Conservation (phyloP, 2,888 invertebrate genomes). For the Eilema caniola region DNA sequence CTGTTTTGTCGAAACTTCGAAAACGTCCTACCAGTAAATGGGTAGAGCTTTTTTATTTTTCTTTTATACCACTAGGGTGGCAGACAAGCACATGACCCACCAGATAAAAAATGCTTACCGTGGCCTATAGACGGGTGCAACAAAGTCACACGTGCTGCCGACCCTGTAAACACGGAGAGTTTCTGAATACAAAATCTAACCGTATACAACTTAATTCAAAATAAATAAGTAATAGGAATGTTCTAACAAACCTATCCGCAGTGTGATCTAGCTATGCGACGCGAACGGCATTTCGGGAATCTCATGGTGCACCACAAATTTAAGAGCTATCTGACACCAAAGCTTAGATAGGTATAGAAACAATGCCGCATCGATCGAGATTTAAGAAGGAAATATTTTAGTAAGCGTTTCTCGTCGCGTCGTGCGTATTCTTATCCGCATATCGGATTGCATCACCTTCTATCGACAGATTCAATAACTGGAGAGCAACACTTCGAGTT, state of each 20-base stretch:
- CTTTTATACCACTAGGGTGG: too few species aligned
- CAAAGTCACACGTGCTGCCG: too few species aligned
- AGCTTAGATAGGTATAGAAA: slow-evolving; percentile 33
- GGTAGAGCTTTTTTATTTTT: too few species aligned
- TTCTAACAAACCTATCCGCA: slow-evolving; percentile 47
- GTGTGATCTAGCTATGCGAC: slow-evolving; percentile 38
- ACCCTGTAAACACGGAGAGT: too few species aligned
- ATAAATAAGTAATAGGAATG: slow-evolving; percentile 30
- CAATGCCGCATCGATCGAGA: slow-evolving; percentile 42
- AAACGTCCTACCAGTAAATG: background rate
- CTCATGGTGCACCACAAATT: slow-evolving; percentile 37
- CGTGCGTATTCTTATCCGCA: background rate
- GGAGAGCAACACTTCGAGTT: background rate
- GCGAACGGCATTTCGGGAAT: slow-evolving; percentile 47
- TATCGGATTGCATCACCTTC: background rate
- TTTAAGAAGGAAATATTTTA: slow-evolving; percentile 42
- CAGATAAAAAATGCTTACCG: too few species aligned
- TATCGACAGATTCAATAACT: background rate
- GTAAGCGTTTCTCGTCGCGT: slow-evolving; percentile 3
- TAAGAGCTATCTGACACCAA: slow-evolving; percentile 39
- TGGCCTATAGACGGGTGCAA: too few species aligned
- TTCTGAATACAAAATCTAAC: background rate
- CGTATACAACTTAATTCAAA: slow-evolving; percentile 25
- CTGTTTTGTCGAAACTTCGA: background rate
- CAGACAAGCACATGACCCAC: too few species aligned